phyloP scores from a whole-genome alignment of 1,140 invertebrate species.

The Diorhabda carinulata region DNA sequence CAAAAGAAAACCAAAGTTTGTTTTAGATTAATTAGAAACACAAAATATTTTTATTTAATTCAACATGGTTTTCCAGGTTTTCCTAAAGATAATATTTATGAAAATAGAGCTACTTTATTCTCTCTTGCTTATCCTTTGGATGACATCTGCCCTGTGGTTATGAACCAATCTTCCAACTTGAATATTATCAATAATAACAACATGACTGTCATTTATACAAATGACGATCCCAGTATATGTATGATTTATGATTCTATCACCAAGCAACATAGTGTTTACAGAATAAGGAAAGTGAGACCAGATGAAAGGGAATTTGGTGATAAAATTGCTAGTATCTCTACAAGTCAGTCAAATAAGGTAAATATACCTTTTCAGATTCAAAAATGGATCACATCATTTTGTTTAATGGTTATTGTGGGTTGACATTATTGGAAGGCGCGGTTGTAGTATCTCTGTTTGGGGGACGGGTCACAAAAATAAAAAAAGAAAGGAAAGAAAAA shows the following conservation, averaged over 20 bases:
- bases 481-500: too few relatives aligned
- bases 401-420: too few relatives aligned
- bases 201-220: constrained; percentile 54
- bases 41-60: background rate
- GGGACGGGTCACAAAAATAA: too few relatives aligned
- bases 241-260: constrained; percentile 73
- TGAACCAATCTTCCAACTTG: constrained; percentile 58
- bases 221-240: constrained; percentile 53
- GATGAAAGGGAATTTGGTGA: constrained; percentile 58
- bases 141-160: constrained; percentile 80
- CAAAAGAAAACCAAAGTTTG: constrained; percentile 54
- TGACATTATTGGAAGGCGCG: too few relatives aligned
- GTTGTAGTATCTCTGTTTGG: too few relatives aligned
- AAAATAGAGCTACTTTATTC: constrained; percentile 65
- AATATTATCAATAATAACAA: constrained; percentile 53
- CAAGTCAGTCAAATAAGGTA: constrained; percentile 33
- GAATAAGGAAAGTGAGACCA: constrained; percentile 67
- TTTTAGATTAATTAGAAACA: constrained; percentile 4
- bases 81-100: constrained; percentile 38
- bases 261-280: constrained; percentile 77
- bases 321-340: constrained; percentile 27
- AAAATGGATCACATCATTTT: too few relatives aligned
- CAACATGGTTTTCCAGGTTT: constrained; percentile 25
- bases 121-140: constrained; percentile 84
- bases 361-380: background rate